These are phyloP conservation scores for Entomobrya multifasciata DNA, from an alignment of 2,888 invertebrate species.

Conservation along the genomic window DNA sequence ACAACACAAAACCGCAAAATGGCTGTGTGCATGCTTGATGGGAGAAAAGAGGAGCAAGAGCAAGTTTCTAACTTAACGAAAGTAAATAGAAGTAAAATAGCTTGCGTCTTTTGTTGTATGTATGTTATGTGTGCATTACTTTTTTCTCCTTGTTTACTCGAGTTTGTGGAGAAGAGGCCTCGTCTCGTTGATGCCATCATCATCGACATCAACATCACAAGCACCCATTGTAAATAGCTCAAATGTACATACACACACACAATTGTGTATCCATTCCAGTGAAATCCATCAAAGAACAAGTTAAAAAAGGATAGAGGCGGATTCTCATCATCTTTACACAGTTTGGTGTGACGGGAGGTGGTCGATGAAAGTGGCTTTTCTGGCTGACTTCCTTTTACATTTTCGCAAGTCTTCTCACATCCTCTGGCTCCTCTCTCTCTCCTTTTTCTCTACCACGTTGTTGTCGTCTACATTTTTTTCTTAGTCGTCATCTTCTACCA, in stretches of 20 bases:
- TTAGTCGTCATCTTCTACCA: background rate
- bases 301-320: background rate
- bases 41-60: too few relatives aligned
- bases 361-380: slow-evolving; percentile 65
- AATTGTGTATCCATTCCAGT: background rate
- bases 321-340: background rate
- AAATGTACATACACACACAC: background rate
- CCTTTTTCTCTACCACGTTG: background rate
- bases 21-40: too few relatives aligned
- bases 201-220: background rate
- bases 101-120: too few relatives aligned
- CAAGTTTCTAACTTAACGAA: too few relatives aligned
- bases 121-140: too few relatives aligned
- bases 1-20: too few relatives aligned
- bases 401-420: slow-evolving; percentile 42
- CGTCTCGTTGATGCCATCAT: slow-evolving; percentile 24
- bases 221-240: background rate
- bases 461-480: background rate
- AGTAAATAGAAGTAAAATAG: too few relatives aligned
- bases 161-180: background rate
- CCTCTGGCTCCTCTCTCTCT: background rate
- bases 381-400: slow-evolving; percentile 66
- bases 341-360: slow-evolving; percentile 1
- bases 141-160: background rate
- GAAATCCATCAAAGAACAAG: background rate